Evolutionary conservation across 2,797 vertebrate species (phyloP), one percentile per base, ranked within the genome.

Genomic region (Enteromius afrohamiltoni): DNA sequence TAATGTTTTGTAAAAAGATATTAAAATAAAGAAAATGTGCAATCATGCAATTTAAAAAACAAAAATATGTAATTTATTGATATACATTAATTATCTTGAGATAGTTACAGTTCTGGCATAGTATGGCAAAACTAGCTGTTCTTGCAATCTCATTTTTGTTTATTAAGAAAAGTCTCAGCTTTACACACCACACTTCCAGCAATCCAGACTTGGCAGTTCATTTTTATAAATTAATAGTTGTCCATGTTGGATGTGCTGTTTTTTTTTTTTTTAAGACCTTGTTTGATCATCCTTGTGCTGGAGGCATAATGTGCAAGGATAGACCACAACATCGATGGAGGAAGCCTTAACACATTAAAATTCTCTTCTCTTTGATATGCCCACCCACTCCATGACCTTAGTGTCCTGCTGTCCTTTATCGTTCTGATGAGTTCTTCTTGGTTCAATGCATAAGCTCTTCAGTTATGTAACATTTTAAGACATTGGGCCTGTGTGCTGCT

Each of bases 51-150:
- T 70, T 71, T 60, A 34, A 80, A 23, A 94, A 93, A 94, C 91
- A 92, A 93, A 94, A 94, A 94, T 94, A 93, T 88, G 94, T 94
- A 93, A 93, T 93, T 93, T 86, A 91, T 90, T 91, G 88, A 92
- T 77, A 92, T 92, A 93, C 91, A 93, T 92, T 68, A 76, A 93
- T 92, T 79, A 79, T 92, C 92, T 92, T 89, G 86, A 92, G 87
- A 93, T 91, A 92, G 93, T 91, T 92, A 81, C 68, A 69, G 71
- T 70, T 79, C 94, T 81, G 87, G 92, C 92, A 92, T 93, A 91
- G 91, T 92, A 89, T 82, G 88, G 58, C 53, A 53, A 84, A 71
- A 49, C 62, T 55, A 55, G 60, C 29, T 53, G 6, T 76, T 76
- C 31, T 83, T 83, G 70, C 47, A 68, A 45, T 82, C n/a, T 70